Evolutionary conservation across 2,888 invertebrate genomes (phyloP).

Genomic region (Seira ritae): DNA sequence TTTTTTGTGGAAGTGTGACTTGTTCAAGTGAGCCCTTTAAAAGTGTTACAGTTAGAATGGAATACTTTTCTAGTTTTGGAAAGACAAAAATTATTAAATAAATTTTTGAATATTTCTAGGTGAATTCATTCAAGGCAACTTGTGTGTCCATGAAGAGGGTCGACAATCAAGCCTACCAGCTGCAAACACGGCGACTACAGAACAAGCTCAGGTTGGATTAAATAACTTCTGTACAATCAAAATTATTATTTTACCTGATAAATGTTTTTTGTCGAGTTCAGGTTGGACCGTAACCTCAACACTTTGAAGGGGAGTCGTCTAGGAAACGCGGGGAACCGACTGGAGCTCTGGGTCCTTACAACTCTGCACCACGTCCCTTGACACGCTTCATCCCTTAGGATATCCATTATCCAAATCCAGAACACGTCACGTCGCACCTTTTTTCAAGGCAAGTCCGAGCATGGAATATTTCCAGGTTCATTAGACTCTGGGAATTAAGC

Average conservation of each 20-base stretch:
- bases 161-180: constrained; percentile 56
- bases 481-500: no score
- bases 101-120: no score
- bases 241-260: not conserved
- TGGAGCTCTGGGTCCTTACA: constrained; percentile 89
- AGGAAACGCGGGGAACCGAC: constrained; percentile 89
- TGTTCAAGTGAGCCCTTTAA: no score
- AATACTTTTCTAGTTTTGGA: no score
- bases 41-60: no score
- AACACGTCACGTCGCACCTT: no score
- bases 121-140: not conserved
- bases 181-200: constrained; percentile 69
- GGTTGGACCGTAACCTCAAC: constrained; percentile 88
- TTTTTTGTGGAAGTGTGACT: no score
- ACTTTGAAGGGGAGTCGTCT: constrained; percentile 89
- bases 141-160: constrained; percentile 72
- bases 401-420: no score
- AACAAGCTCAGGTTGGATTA: constrained; percentile 65
- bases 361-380: constrained; percentile 90
- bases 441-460: no score
- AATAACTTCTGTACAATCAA: not conserved
- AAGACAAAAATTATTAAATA: no score
- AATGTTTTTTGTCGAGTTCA: constrained; percentile 75
- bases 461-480: no score
- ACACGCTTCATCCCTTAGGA: constrained; percentile 55